These are phyloP conservation scores for Ophonus ardosiacus DNA, from an alignment of 2,888 invertebrate genomes.

Conservation along the genomic window DNA sequence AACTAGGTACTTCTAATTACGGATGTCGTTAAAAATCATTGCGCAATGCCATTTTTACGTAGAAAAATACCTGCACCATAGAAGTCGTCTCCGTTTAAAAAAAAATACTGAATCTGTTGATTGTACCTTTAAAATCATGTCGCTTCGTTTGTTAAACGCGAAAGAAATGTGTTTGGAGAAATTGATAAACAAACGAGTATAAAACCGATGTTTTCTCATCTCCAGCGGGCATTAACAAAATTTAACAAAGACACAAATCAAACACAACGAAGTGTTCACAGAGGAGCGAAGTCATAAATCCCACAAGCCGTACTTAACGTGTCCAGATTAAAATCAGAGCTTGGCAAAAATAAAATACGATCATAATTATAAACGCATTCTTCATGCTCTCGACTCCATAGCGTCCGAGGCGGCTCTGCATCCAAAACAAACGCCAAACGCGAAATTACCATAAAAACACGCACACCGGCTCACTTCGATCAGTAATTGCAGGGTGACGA, in stretches of 20 bases:
- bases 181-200: not conserved
- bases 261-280: slow-evolving; percentile 54
- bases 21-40: no score
- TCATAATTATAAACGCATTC: slow-evolving; percentile 64
- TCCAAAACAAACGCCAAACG: slow-evolving; percentile 46
- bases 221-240: slow-evolving; percentile 55
- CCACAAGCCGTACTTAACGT: slow-evolving; percentile 62
- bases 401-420: not conserved
- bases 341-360: slow-evolving; percentile 64
- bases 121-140: not conserved
- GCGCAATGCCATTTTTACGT: no score
- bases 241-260: slow-evolving; percentile 64
- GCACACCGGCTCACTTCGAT: slow-evolving; percentile 14
- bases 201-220: not conserved
- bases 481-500: slow-evolving; percentile 25
- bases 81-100: not conserved
- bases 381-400: slow-evolving; percentile 42
- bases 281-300: slow-evolving; percentile 62
- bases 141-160: not conserved
- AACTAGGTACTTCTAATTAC: no score
- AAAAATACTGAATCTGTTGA: not conserved
- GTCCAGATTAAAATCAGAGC: slow-evolving; percentile 64
- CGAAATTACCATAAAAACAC: slow-evolving; percentile 49
- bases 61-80: no score
- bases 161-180: not conserved